These are phyloP conservation scores for Chamaetylas fuelleborni DNA, from an alignment of 2,113 vertebrate species.

Conservation along the genomic window DNA sequence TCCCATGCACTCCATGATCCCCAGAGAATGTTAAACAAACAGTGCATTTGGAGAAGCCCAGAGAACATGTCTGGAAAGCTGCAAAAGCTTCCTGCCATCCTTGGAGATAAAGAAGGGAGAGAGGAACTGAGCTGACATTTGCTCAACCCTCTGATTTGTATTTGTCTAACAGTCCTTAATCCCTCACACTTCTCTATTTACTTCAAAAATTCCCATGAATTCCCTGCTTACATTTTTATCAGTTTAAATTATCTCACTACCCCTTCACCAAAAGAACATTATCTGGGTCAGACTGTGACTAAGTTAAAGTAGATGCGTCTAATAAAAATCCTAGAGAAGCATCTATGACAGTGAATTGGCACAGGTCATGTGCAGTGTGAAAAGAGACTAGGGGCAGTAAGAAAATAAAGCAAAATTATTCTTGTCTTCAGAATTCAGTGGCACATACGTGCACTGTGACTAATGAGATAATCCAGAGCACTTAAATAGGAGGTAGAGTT, in stretches of 20 bases:
- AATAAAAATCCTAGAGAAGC: neutral
- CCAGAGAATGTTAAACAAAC: constrained; percentile 27
- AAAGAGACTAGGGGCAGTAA: neutral
- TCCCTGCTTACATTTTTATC: neutral
- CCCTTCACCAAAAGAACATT: neutral
- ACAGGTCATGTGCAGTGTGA: neutral
- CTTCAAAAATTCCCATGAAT: neutral
- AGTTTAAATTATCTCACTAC: neutral
- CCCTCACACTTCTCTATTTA: neutral
- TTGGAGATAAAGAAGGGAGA: neutral
- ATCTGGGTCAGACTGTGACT: neutral
- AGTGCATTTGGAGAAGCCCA: constrained; percentile 23
- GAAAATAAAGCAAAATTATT: neutral
- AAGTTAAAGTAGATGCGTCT: neutral
- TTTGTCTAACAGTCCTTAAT: neutral
- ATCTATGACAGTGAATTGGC: neutral
- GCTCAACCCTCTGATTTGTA: constrained; percentile 18
- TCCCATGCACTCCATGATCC: constrained; percentile 7
- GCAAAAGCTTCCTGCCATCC: constrained; percentile 10
- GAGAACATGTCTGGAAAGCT: constrained; percentile 23
- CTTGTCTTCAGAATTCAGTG: neutral
- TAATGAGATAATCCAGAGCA: neutral
- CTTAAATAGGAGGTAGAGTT: neutral
- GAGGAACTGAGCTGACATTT: constrained; percentile 11
- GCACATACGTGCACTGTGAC: neutral